A percentile compares a stretch with the other conserved stretches of the same genome.
phyloP scores from a whole-genome alignment of 1,140 invertebrate species.

The Nasonia giraulti region DNA sequence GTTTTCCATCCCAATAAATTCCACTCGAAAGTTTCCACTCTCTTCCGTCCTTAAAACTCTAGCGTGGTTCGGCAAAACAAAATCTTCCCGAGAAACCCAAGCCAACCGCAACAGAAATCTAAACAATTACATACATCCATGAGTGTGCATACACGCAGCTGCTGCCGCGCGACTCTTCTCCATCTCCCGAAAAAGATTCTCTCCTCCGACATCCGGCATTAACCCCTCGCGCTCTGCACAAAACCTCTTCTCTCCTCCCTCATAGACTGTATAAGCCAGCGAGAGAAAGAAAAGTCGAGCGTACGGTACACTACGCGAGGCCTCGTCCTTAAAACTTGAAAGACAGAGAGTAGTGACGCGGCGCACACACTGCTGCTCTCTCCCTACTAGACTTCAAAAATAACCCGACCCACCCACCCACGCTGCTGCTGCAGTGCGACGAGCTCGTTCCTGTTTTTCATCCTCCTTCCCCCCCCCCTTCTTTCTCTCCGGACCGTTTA shows the following conservation, averaged over 20 bases:
- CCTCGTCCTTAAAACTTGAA: conserved; percentile 29
- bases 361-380: background rate
- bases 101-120: background rate
- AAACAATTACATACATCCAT: background rate
- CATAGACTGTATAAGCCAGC: background rate
- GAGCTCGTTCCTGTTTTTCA: conserved; percentile 7
- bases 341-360: background rate
- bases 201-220: background rate
- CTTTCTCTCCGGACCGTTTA: conserved; percentile 9
- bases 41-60: no score
- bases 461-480: background rate
- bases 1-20: no score
- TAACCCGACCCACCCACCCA: conserved; percentile 1
- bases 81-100: no score
- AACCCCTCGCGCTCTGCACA: background rate
- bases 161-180: no score
- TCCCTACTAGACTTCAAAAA: conserved; percentile 9
- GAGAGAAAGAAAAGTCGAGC: background rate
- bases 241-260: background rate
- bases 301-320: background rate
- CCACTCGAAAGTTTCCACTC: no score
- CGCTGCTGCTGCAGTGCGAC: conserved; percentile 33
- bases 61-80: no score
- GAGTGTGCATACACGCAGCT: background rate
- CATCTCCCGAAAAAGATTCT: background rate